Evolutionary conservation across 1,140 invertebrate genomes (phyloP).

Genomic region (Proctacanthus coquilletti): DNA sequence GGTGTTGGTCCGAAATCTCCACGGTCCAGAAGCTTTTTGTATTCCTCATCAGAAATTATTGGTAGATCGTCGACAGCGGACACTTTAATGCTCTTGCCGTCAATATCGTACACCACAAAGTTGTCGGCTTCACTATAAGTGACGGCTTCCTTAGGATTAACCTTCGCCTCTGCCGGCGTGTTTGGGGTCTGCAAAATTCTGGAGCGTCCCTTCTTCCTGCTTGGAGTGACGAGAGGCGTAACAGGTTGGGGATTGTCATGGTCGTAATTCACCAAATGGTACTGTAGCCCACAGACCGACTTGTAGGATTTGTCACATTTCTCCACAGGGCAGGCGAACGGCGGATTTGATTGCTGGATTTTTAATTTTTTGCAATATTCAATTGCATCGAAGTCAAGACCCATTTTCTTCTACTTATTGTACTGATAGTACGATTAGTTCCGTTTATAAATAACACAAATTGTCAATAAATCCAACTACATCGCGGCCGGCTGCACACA

Average conservation of each 20-base stretch:
- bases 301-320: constrained; percentile 75
- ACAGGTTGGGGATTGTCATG: constrained; percentile 50
- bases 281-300: constrained; percentile 68
- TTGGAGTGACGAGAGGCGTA: constrained; percentile 30
- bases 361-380: constrained; percentile 69
- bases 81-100: constrained; percentile 44
- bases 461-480: too few species aligned
- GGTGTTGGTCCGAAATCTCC: constrained; percentile 36
- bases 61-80: constrained; percentile 43
- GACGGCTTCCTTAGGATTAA: constrained; percentile 39
- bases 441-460: too few species aligned
- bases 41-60: constrained; percentile 46
- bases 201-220: constrained; percentile 36
- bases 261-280: constrained; percentile 70
- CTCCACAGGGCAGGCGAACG: constrained; percentile 68
- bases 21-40: constrained; percentile 31
- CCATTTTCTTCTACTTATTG: too few species aligned
- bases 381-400: constrained; percentile 58
- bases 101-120: constrained; percentile 70
- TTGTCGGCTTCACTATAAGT: constrained; percentile 66
- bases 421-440: too few species aligned
- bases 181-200: constrained; percentile 12
- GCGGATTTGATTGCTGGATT: constrained; percentile 54
- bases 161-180: constrained; percentile 8
- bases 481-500: too few species aligned